phyloP scores from a whole-genome alignment of 2,113 vertebrate genomes.

The Myodes glareolus region DNA sequence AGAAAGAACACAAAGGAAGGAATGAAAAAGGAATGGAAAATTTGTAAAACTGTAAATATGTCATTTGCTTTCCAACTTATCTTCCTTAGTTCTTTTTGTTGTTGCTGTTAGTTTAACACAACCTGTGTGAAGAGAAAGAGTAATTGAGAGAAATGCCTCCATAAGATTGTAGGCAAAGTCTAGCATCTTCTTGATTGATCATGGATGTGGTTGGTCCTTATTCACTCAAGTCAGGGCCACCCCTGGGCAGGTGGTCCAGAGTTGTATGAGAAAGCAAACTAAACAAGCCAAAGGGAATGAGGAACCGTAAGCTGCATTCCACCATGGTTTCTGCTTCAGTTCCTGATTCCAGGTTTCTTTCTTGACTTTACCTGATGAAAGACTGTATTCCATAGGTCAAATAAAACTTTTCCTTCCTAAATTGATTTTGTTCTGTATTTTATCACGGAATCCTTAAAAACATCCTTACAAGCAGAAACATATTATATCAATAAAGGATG shows the following conservation, averaged over 20 bases:
- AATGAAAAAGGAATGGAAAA: not conserved
- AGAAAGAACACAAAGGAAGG: not conserved
- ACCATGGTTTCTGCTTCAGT: not conserved
- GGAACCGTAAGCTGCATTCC: no score
- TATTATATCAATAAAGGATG: not conserved
- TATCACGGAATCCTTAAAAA: not conserved
- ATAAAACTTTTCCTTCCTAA: not conserved
- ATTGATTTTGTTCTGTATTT: not conserved
- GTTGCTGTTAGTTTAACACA: not conserved
- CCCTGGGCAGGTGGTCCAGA: not conserved
- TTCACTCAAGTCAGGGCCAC: not conserved
- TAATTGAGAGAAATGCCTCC: not conserved
- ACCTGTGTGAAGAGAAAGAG: not conserved
- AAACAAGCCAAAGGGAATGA: no score
- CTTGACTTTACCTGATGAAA: not conserved
- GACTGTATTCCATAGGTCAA: not conserved
- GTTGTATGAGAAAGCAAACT: not conserved
- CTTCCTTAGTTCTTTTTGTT: not conserved
- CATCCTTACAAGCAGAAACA: not conserved
- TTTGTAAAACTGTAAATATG: not conserved
- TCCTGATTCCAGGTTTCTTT: not conserved
- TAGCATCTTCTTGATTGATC: not conserved
- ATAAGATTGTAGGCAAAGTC: not conserved
- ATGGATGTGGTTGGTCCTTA: not conserved
- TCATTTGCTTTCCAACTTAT: not conserved